Base-by-base conservation (phyloP, 2,888 invertebrate species). In the Clunio marinus region DNA sequence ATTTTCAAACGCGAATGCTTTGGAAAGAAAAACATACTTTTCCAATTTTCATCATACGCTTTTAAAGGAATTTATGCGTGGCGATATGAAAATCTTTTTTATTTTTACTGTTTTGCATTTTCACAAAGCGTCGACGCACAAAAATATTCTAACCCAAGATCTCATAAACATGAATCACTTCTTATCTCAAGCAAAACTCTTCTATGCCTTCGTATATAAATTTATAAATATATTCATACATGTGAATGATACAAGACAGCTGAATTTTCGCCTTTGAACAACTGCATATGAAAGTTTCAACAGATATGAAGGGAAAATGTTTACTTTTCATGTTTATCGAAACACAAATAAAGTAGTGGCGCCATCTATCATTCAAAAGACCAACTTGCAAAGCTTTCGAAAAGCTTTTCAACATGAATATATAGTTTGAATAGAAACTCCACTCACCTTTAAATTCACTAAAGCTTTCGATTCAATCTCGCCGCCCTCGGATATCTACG, bases 381-480 rank as follows among this genome's bases (percentile, higher is more conserved):
- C 15, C 51, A 24, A 32, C 62, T 37, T 35, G 8, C 27, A n/a
- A 55, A 46, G 46, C 63, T 65, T 62, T 62, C 41, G 20, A 17
- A n/a, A 15, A 7, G 20, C 22, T 24, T 37, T 62, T 25, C 35
- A 62, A 20, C 41, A 41, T 20, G 10, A 27, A 17, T 17, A 22
- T n/a, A n/a, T n/a, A n/a, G n/a, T 41, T 41, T 41, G 7, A 10
- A 10, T 4, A 17, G 24, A 62, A 41, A 60, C 8, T n/a, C 7
- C 4, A 66, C 66, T 66, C 66, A 66, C 66, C 66, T 66, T 66
- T 55, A 66, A 35, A 66, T 51, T 66, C 22, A 55, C 13, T 1
- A 66, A 22, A 66, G 66, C 66, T 66, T 66, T 66, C 10, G 66
- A 15, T 32, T 66, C 66, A 66, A 66, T 55, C 27, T 66, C 66